Evolutionary conservation across 2,888 invertebrate genomes (phyloP).

Genomic region (Drosophila multiciliata): DNA sequence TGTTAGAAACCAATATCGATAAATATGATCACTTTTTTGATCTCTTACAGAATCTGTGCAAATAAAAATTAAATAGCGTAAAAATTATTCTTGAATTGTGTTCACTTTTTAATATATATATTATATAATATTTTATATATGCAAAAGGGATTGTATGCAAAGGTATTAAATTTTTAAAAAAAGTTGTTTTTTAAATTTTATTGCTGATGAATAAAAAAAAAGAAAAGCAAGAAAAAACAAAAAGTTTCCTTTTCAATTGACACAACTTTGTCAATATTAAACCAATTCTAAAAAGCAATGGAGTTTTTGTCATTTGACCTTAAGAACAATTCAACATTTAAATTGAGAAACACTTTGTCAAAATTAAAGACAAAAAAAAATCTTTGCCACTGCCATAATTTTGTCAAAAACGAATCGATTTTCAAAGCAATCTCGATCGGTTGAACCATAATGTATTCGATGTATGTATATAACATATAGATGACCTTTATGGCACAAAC

Average conservation of each 20-base stretch:
- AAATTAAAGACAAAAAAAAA: background rate
- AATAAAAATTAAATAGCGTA: no score
- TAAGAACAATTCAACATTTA: background rate
- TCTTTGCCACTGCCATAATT: background rate
- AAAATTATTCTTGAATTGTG: no score
- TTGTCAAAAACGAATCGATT: background rate
- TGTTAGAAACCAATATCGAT: background rate
- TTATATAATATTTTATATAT: no score
- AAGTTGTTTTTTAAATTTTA: background rate
- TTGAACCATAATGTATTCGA: background rate
- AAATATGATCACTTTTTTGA: background rate
- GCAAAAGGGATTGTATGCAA: no score
- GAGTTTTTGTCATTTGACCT: accelerated
- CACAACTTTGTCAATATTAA: background rate
- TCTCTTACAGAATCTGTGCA: background rate
- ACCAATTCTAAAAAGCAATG: background rate
- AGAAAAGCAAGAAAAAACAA: background rate
- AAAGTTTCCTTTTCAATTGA: background rate
- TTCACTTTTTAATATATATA: no score
- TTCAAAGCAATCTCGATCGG: background rate
- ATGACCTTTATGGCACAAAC: background rate
- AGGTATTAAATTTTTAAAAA: no score
- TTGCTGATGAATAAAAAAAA: no score
- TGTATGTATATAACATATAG: background rate
- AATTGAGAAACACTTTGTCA: background rate